Evolutionary conservation across 2,113 vertebrate genomes (phyloP), one percentile per base, ranked within the genome.

Genomic region (Hyperoodon ampullatus): DNA sequence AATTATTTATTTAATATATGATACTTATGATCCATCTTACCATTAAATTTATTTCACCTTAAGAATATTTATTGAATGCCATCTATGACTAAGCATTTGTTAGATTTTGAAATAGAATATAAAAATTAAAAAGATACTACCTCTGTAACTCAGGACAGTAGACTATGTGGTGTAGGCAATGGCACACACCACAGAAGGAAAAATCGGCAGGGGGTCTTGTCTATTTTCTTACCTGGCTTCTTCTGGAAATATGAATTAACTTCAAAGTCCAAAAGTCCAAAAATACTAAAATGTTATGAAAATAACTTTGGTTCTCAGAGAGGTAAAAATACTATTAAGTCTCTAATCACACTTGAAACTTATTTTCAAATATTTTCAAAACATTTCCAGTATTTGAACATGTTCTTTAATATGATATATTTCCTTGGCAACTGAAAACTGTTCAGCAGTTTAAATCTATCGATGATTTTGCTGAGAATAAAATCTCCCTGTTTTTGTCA

Each of bases 81-180:
- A 44, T 55, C 60, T 87, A 39, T 61, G 5, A 63, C 13, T 55
- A 68, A 85, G 28, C 4, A 44, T 33, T 61, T 68, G 18, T 12
- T 93, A 44, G 13, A 30, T n/a, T 93, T 88, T 23, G 33, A 89
- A 77, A 83, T 2, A 28, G 16, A 88, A 83, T 28, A 21, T 10
- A 70, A 28, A 80, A 18, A 12, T 88, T 23, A 35, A 23, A 33
- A 15, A n/a, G 7, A 16, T 42, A n/a, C 10, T 24, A 24, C 6
- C 21, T 6, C 13, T 4, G 3, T 2, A 44, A 30, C n/a, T 21
- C 10, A 23, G 26, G 21, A 55, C 8, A 33, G 5, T 42, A 24
- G 18, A 18, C 6, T 13, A 33, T 18, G 5, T 0, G 6, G 2
- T 26, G 33, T 18, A 12, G 21, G 7, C 15, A 53, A 21, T 5